A percentile compares a stretch with the other conserved stretches of the same genome.
These are phyloP conservation scores for Cosmia pyralina DNA, from an alignment of 2,888 invertebrate genomes.

Conservation along the genomic window DNA sequence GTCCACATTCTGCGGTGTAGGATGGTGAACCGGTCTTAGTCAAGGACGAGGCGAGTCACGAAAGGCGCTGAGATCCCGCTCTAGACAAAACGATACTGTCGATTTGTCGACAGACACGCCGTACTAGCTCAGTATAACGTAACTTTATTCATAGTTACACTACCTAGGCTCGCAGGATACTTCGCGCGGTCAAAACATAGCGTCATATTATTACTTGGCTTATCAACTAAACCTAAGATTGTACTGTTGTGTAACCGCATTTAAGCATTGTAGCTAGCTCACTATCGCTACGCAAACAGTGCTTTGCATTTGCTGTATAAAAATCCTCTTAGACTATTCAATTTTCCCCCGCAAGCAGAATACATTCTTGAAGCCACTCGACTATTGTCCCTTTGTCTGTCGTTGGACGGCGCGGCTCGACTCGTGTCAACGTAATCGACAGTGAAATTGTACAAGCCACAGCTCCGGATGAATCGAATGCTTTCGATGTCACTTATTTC, in stretches of 20 bases:
- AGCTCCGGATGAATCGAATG: slow-evolving; percentile 37
- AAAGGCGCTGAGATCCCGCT: slow-evolving; percentile 45
- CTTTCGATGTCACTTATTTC: slow-evolving; percentile 47
- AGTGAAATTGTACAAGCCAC: slow-evolving; percentile 61
- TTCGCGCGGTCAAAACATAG: background rate
- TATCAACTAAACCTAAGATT: background rate
- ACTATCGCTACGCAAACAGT: background rate
- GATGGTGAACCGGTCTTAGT: slow-evolving; percentile 64
- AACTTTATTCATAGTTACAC: slow-evolving; percentile 29
- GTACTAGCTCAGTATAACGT: slow-evolving; percentile 9
- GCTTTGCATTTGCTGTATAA: slow-evolving; percentile 14
- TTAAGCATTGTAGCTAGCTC: background rate
- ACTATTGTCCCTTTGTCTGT: slow-evolving; percentile 50
- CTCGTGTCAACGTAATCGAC: slow-evolving; percentile 61
- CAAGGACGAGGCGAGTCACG: slow-evolving; percentile 67
- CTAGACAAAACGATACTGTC: slow-evolving; percentile 47
- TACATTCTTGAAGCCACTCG: slow-evolving; percentile 28
- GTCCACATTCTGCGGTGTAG: slow-evolving; percentile 43
- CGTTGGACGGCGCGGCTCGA: slow-evolving; percentile 21
- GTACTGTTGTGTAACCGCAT: slow-evolving; percentile 7
- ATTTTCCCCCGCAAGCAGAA: slow-evolving; percentile 32
- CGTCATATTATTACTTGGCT: slow-evolving; percentile 7
- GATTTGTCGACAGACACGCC: slow-evolving; percentile 7
- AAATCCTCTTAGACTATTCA: slow-evolving; percentile 16
- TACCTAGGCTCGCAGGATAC: background rate